Conservation (phyloP, 2,113 vertebrate species). For the Pandion haliaetus region DNA sequence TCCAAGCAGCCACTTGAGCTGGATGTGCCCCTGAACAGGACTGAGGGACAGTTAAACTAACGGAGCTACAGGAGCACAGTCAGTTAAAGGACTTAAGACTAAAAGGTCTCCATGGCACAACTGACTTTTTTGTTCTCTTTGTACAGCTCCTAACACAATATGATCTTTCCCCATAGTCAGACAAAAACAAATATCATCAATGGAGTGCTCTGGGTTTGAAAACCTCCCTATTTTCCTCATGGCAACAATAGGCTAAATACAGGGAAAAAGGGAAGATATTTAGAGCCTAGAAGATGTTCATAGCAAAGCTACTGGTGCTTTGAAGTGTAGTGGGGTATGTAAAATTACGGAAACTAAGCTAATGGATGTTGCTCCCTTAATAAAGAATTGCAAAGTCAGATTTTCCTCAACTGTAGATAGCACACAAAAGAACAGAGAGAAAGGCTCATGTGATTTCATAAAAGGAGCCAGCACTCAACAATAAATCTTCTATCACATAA, state of each 20-base stretch:
- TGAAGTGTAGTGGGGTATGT: not conserved
- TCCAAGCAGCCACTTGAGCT: not conserved
- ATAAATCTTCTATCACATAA: constrained; percentile 41
- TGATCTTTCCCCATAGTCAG: not conserved
- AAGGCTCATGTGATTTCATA: constrained; percentile 6
- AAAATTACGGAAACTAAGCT: constrained; percentile 37
- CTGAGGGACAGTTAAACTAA: not conserved
- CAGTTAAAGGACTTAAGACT: not conserved
- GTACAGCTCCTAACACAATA: not conserved
- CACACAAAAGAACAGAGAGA: not conserved
- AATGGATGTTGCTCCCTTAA: constrained; percentile 14
- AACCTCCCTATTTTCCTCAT: not conserved
- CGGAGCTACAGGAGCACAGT: not conserved
- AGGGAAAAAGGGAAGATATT: not conserved
- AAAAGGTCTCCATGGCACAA: not conserved
- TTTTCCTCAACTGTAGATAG: not conserved
- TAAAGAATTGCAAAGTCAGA: constrained; percentile 28
- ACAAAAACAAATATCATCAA: not conserved
- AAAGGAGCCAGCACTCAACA: constrained; percentile 25
- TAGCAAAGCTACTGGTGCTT: not conserved
- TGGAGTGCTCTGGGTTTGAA: not conserved
- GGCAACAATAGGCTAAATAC: not conserved
- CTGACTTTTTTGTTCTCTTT: not conserved
- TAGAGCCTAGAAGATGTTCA: not conserved
- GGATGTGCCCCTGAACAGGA: not conserved